Percentiles rank a stretch among this genome's conserved stretches.
These are phyloP conservation scores for Muricea muricata DNA, from an alignment of 92 coral and sea anemone genomes.

Conservation along the genomic window DNA sequence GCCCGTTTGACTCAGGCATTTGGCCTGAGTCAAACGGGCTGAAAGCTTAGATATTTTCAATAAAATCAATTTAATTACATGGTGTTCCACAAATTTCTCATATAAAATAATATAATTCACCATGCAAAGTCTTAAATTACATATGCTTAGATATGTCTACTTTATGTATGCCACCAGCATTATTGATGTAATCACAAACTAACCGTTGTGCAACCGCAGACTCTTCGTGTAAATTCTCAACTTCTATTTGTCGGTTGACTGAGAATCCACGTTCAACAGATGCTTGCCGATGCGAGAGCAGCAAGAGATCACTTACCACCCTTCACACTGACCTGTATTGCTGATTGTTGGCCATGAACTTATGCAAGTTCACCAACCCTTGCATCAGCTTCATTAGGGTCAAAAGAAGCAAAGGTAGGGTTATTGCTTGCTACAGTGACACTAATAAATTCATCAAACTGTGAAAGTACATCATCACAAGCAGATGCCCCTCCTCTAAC, in stretches of 20 bases:
- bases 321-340: slow-evolving; percentile 12
- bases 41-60: too few relatives aligned
- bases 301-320: slow-evolving; percentile 12
- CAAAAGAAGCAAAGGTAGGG: slow-evolving; percentile 32
- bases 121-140: too few relatives aligned
- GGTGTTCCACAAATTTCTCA: too few relatives aligned
- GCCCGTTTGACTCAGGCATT: too few relatives aligned
- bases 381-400: slow-evolving; percentile 32
- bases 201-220: slow-evolving; percentile 53
- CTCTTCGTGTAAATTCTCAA: slow-evolving; percentile 37
- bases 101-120: too few relatives aligned
- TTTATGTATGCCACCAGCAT: slow-evolving; percentile 40
- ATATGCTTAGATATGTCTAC: slow-evolving; percentile 26
- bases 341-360: slow-evolving; percentile 34
- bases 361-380: slow-evolving; percentile 32
- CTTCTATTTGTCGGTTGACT: slow-evolving; percentile 42
- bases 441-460: slow-evolving; percentile 36
- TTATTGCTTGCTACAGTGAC: slow-evolving; percentile 40
- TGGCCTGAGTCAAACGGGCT: too few relatives aligned
- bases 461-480: slow-evolving; percentile 38
- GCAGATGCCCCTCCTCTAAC: slow-evolving; percentile 18
- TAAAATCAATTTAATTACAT: too few relatives aligned
- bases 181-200: slow-evolving; percentile 37
- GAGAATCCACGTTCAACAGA: not conserved
- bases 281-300: slow-evolving; percentile 23